phyloP scores from a whole-genome alignment of 2,888 invertebrate species.

The Autographa gamma region DNA sequence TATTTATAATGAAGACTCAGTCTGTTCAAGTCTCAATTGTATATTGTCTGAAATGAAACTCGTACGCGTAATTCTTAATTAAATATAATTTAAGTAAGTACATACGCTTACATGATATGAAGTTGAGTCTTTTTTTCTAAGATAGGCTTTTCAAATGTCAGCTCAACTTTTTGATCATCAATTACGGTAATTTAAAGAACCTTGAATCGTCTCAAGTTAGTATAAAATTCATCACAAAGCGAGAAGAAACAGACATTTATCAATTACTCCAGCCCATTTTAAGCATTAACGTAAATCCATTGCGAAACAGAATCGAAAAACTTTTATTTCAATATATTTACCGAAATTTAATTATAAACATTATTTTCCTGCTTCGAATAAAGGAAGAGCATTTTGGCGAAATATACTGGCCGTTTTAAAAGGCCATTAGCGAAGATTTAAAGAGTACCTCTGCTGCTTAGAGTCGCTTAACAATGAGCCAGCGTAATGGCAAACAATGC shows the following conservation, averaged over 20 bases:
- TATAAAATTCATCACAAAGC: not conserved
- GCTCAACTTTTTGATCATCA: not conserved
- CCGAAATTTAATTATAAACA: slow-evolving; percentile 70
- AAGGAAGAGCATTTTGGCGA: slow-evolving; percentile 70
- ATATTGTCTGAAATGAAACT: not conserved
- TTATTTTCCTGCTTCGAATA: slow-evolving; percentile 68
- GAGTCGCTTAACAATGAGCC: slow-evolving; percentile 80
- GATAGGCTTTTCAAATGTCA: not conserved
- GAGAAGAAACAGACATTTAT: not conserved
- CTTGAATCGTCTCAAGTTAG: not conserved
- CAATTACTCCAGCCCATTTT: not conserved
- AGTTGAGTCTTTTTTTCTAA: not conserved
- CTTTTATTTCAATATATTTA: slow-evolving; percentile 59
- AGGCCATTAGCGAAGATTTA: slow-evolving; percentile 85
- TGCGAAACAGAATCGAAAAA: slow-evolving; percentile 35
- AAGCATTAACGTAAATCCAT: slow-evolving; percentile 5
- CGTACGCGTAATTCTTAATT: not conserved
- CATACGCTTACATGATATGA: not conserved
- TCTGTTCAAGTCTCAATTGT: not conserved
- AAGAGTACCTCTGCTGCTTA: slow-evolving; percentile 79
- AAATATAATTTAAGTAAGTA: not conserved
- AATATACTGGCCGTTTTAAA: slow-evolving; percentile 83
- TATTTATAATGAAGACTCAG: not conserved
- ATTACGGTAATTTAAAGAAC: not conserved
- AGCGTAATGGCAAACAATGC: slow-evolving; percentile 77